Conservation (phyloP, 2,113 vertebrate species). For the Progne subis region DNA sequence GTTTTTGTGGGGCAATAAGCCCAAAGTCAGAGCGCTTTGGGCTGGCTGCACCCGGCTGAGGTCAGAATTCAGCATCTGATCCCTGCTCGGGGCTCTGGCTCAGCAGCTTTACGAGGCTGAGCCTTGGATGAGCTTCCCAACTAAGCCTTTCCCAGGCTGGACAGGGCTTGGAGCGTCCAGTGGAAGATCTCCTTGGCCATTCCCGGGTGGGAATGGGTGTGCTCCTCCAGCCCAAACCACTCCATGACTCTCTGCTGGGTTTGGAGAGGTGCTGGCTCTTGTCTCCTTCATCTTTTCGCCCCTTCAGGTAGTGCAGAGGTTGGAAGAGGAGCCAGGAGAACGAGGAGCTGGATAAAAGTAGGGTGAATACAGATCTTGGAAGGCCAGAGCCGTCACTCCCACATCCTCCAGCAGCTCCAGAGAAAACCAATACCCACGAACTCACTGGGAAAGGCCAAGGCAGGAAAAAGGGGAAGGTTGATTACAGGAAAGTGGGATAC, state of each 20-base stretch:
- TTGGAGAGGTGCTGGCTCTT: neutral
- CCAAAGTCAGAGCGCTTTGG: slow-evolving; percentile 21
- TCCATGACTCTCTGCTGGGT: neutral
- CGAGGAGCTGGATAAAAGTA: fast-evolving
- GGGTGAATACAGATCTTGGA: neutral
- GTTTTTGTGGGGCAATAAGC: slow-evolving; percentile 5
- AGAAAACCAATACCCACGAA: neutral
- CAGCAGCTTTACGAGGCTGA: neutral
- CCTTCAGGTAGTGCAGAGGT: neutral
- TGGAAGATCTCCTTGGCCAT: neutral
- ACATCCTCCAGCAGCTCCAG: neutral
- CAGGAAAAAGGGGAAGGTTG: slow-evolving; percentile 3
- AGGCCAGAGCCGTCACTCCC: neutral
- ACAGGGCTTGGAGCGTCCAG: neutral
- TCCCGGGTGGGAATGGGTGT: neutral
- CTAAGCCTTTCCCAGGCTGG: neutral
- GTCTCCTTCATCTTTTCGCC: neutral
- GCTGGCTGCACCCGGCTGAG: neutral
- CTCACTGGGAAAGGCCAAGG: neutral
- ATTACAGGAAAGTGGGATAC: slow-evolving; percentile 26
- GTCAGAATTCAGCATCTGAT: neutral
- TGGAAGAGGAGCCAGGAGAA: neutral
- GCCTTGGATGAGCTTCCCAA: neutral
- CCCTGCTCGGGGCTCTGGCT: neutral
- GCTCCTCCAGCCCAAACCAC: neutral